Percentiles rank a stretch among this genome's conserved stretches.
These are phyloP conservation scores for Pteropus alecto DNA, from an alignment of 2,113 vertebrate genomes.

Conservation along the genomic window DNA sequence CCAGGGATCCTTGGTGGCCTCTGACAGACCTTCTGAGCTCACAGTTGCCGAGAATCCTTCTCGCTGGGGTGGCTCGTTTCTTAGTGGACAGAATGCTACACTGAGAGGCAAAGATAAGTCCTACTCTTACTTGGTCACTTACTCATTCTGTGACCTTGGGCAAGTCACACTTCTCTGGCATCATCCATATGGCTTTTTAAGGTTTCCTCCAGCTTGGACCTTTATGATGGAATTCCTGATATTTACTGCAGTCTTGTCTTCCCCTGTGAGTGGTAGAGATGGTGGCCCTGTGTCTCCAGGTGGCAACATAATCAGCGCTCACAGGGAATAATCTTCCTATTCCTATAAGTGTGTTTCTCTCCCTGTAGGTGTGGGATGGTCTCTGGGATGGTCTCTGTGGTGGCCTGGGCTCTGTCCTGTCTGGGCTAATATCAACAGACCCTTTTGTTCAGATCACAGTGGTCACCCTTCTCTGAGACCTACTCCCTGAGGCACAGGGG, in stretches of 20 bases:
- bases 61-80: background rate
- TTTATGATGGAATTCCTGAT: background rate
- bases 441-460: background rate
- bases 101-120: background rate
- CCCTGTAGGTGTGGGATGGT: background rate
- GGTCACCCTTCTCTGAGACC: background rate
- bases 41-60: background rate
- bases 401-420: background rate
- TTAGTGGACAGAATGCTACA: background rate
- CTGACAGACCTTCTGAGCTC: slow-evolving; percentile 12
- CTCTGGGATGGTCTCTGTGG: background rate
- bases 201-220: background rate
- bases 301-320: background rate
- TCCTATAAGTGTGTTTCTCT: background rate
- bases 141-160: background rate
- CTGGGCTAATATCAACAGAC: background rate
- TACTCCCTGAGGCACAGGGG: background rate
- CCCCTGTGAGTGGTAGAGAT: background rate
- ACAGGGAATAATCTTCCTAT: background rate
- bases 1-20: background rate
- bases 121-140: background rate
- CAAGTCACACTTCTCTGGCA: background rate
- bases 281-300: background rate
- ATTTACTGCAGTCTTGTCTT: background rate
- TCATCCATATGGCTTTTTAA: background rate